Percentiles rank a stretch among this genome's conserved stretches.
These are phyloP conservation scores for Cantharis nigra DNA, from an alignment of 2,888 invertebrate genomes.

Conservation along the genomic window DNA sequence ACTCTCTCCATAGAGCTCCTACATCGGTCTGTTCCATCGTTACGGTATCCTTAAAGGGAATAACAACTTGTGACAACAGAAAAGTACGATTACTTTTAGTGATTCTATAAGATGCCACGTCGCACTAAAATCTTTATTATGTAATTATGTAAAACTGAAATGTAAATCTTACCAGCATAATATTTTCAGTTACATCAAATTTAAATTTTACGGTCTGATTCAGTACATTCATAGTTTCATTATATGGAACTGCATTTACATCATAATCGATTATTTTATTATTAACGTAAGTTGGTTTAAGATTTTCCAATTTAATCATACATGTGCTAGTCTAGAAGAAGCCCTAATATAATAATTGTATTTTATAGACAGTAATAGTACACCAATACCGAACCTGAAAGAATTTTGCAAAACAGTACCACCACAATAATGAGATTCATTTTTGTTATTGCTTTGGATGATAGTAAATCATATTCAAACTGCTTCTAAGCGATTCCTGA, in stretches of 20 bases:
- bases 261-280: not conserved
- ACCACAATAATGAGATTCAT: not conserved
- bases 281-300: not conserved
- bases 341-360: not conserved
- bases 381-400: not conserved
- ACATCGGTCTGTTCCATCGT: not conserved
- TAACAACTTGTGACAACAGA: not conserved
- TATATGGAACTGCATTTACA: not conserved
- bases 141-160: too few relatives aligned
- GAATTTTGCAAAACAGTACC: not conserved
- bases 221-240: not conserved
- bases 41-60: not conserved
- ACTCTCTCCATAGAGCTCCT: too few relatives aligned
- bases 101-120: not conserved
- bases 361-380: not conserved
- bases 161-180: not conserved
- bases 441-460: not conserved
- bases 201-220: not conserved
- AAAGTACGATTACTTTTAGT: not conserved
- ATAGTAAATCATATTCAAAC: too few relatives aligned
- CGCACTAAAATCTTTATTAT: not conserved
- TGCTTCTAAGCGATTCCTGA: not conserved
- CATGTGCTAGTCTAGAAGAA: not conserved
- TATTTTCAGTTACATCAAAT: not conserved
- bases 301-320: not conserved